A percentile compares a stretch with the other conserved stretches of the same genome.
Conservation (phyloP, 2,888 invertebrate species). For the Caenorhabditis angaria region DNA sequence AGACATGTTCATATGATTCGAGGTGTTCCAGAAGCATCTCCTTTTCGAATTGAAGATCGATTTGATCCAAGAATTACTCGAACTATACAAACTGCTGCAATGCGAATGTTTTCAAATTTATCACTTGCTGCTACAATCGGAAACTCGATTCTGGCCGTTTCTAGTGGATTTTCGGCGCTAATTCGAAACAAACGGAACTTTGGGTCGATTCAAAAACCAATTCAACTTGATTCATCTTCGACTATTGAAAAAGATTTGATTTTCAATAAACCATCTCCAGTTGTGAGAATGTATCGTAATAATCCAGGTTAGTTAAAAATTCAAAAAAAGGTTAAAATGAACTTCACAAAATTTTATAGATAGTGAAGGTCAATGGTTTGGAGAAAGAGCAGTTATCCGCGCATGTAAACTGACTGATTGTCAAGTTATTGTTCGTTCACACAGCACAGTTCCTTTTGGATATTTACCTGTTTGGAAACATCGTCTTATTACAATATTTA, state of each 20-base stretch:
- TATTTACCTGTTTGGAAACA: neutral
- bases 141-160: conserved; percentile 42
- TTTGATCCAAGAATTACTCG: conserved; percentile 29
- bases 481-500: neutral
- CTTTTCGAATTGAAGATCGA: conserved; percentile 35
- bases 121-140: conserved; percentile 51
- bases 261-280: conserved; percentile 40
- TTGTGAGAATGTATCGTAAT: conserved; percentile 46
- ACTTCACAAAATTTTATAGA: neutral
- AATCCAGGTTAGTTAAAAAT: conserved; percentile 17
- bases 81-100: conserved; percentile 22
- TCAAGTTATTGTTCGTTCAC: neutral
- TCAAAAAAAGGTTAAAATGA: no score
- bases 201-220: conserved; percentile 29
- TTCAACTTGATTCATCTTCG: conserved; percentile 17
- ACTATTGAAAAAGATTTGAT: conserved; percentile 37
- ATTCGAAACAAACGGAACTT: conserved; percentile 28
- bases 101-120: conserved; percentile 45
- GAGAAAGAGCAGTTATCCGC: neutral
- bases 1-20: conserved; percentile 45
- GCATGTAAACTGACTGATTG: neutral
- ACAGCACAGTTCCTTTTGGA: neutral
- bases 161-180: conserved; percentile 49
- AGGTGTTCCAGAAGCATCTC: conserved; percentile 45
- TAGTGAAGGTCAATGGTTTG: neutral